phyloP scores from a whole-genome alignment of 1,140 invertebrate species.

The Papilio machaon region DNA sequence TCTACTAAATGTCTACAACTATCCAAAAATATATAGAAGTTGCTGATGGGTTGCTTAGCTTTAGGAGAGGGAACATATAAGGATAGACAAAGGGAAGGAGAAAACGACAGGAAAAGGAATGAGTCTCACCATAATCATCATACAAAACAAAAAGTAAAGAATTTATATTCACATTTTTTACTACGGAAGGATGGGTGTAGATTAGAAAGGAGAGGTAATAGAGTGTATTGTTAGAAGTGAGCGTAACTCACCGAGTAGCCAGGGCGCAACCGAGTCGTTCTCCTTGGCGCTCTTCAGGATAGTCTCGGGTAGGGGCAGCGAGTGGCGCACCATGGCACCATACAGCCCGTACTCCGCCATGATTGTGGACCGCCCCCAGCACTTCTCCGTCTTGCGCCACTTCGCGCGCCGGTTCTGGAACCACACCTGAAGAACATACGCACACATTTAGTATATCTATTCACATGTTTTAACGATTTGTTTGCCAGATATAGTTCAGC shows the following conservation, averaged over 20 bases:
- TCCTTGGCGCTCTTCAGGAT: slow-evolving; percentile 98
- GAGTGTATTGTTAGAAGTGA: slow-evolving; percentile 25
- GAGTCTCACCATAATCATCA: no score
- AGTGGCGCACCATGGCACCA: slow-evolving; percentile 99
- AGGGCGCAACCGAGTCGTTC: slow-evolving; percentile 97
- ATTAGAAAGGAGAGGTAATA: background rate
- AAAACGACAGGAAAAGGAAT: no score
- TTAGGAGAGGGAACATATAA: no score
- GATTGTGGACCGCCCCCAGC: slow-evolving; percentile 99
- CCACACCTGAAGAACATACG: slow-evolving; percentile 91
- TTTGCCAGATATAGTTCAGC: background rate
- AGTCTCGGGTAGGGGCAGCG: slow-evolving; percentile 97
- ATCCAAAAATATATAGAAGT: no score
- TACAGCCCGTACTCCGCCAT: slow-evolving; percentile 99
- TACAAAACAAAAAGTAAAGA: no score
- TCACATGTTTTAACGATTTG: background rate
- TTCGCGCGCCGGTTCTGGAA: slow-evolving; percentile 99
- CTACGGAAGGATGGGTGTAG: background rate
- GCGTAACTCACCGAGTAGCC: slow-evolving; percentile 93
- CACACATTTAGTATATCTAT: background rate
- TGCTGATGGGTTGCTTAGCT: no score
- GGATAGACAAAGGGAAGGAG: no score
- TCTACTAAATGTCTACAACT: no score
- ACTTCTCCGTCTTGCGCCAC: slow-evolving; percentile 99
- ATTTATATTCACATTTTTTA: no score